These are phyloP conservation scores for Drosophila nigrodunni DNA, from an alignment of 1,140 invertebrate genomes.

Conservation along the genomic window DNA sequence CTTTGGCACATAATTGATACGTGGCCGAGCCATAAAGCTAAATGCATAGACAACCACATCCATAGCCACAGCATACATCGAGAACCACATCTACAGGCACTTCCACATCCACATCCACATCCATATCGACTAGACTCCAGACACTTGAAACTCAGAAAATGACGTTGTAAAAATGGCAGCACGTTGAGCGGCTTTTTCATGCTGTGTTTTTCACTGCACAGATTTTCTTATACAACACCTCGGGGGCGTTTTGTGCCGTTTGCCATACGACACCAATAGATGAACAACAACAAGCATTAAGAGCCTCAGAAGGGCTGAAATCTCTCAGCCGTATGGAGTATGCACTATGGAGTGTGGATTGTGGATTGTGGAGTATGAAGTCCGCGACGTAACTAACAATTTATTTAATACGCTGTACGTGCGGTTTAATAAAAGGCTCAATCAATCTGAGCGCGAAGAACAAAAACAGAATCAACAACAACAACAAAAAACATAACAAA, in stretches of 20 bases:
- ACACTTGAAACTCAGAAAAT: slow-evolving; percentile 59
- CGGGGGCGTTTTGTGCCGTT: slow-evolving; percentile 74
- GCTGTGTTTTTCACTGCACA: slow-evolving; percentile 57
- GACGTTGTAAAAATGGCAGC: slow-evolving; percentile 71
- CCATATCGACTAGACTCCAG: slow-evolving; percentile 22
- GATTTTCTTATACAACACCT: slow-evolving; percentile 76
- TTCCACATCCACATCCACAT: slow-evolving; percentile 5
- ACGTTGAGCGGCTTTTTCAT: slow-evolving; percentile 56
- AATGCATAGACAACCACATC: slow-evolving; percentile 73
- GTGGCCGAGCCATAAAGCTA: slow-evolving; percentile 77
- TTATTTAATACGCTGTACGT: slow-evolving; percentile 84
- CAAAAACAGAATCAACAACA: slow-evolving; percentile 41
- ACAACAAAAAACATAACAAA: slow-evolving; percentile 13
- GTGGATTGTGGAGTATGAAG: slow-evolving; percentile 33
- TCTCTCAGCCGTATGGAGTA: slow-evolving; percentile 1
- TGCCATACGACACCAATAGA: slow-evolving; percentile 73
- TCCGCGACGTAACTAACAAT: slow-evolving; percentile 82
- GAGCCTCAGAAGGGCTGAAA: slow-evolving; percentile 58
- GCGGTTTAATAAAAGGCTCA: slow-evolving; percentile 83
- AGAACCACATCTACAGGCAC: slow-evolving; percentile 10
- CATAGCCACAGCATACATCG: slow-evolving; percentile 18
- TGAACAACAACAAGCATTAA: slow-evolving; percentile 33
- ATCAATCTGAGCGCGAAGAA: slow-evolving; percentile 66
- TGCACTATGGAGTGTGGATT: slow-evolving; percentile 15
- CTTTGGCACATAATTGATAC: slow-evolving; percentile 84